Conservation (phyloP, 2,113 vertebrate species). For the Albula glossodonta region DNA sequence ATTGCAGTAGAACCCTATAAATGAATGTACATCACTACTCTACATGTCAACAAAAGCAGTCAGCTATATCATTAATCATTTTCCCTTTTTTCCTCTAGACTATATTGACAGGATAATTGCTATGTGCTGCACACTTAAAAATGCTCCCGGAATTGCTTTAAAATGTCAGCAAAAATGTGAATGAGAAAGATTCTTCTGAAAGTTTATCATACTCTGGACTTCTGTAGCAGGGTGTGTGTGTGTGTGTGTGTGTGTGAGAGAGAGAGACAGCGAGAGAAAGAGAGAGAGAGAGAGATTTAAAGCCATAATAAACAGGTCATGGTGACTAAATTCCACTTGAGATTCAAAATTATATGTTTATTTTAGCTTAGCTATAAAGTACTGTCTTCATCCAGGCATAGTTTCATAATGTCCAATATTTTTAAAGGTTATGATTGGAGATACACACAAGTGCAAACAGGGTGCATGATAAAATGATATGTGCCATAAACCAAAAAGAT, state of each 20-base stretch:
- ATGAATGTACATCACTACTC: conserved; percentile 60
- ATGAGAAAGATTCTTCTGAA: conserved; percentile 8
- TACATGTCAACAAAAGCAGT: conserved; percentile 61
- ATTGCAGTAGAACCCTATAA: conserved; percentile 47
- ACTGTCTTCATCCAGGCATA: not conserved
- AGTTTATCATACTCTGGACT: not conserved
- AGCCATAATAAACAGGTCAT: not conserved
- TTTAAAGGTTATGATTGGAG: not conserved
- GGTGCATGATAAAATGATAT: not conserved
- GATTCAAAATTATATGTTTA: too few species aligned
- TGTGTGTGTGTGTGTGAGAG: not conserved
- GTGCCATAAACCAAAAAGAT: not conserved
- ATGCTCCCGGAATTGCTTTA: conserved; percentile 47
- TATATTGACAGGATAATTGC: conserved; percentile 65
- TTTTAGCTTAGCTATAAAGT: not conserved
- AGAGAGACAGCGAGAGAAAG: conserved; percentile 22
- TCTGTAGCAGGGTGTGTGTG: not conserved
- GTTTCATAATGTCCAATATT: not conserved
- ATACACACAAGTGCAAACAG: not conserved
- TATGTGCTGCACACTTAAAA: conserved; percentile 51
- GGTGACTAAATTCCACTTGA: not conserved
- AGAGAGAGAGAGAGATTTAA: conserved; percentile 31
- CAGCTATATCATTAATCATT: conserved; percentile 57
- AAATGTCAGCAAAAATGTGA: conserved; percentile 35
- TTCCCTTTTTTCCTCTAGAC: conserved; percentile 41